Evolutionary conservation across 2,113 vertebrate genomes (phyloP).

Genomic region (Azemiops feae): DNA sequence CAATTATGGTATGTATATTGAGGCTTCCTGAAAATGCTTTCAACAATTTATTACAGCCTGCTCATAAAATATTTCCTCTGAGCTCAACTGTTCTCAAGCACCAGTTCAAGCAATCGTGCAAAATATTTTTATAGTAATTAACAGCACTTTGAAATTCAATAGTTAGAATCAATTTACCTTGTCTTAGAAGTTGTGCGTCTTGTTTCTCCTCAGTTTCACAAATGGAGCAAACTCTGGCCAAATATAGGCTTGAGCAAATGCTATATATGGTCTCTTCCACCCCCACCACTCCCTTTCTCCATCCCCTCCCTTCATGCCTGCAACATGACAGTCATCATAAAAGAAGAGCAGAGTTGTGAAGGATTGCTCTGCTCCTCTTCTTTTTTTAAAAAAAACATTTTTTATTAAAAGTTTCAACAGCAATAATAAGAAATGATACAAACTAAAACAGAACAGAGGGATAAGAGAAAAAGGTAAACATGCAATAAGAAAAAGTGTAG

Average conservation of each 20-base stretch:
- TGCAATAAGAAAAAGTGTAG: neutral
- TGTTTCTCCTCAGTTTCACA: constrained; percentile 58
- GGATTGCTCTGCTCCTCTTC: neutral
- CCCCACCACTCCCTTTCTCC: constrained; percentile 6
- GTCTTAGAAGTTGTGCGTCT: constrained; percentile 27
- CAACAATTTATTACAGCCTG: constrained; percentile 13
- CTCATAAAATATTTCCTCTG: constrained; percentile 45
- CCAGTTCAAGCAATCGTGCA: constrained; percentile 41
- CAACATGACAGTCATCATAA: constrained; percentile 28
- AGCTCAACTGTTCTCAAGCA: constrained; percentile 41
- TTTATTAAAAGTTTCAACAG: neutral
- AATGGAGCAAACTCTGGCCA: constrained; percentile 36
- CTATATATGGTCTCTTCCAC: constrained; percentile 27
- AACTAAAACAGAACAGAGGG: neutral
- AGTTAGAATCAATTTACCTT: constrained; percentile 62
- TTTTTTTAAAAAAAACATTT: neutral
- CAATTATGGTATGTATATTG: constrained; percentile 25
- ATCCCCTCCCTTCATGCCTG: constrained; percentile 36
- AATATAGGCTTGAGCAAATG: constrained; percentile 67
- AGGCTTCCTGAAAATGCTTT: neutral
- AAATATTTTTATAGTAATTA: constrained; percentile 40
- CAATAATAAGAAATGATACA: neutral
- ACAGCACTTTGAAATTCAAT: constrained; percentile 33
- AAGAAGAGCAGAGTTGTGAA: constrained; percentile 13
- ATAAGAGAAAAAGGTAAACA: neutral